These are phyloP conservation scores for Psettodes erumei DNA, from an alignment of 2,113 vertebrate species.

Conservation along the genomic window DNA sequence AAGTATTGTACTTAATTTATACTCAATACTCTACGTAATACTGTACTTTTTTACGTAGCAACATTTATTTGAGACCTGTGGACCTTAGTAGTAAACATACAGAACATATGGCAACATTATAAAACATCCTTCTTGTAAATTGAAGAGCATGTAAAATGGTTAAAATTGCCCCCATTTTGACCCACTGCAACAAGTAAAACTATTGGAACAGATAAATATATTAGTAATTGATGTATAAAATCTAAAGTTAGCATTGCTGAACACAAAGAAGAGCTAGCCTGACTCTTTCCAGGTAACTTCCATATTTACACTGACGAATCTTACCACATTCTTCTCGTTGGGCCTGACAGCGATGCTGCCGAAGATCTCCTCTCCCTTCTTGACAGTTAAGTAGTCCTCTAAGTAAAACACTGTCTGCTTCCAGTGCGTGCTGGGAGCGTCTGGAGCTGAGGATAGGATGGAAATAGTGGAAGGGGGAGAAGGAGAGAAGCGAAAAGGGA, in stretches of 20 bases:
- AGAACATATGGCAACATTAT: background rate
- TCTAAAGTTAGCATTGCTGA: no score
- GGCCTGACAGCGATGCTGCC: slow-evolving; percentile 94
- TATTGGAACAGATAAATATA: no score
- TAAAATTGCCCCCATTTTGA: no score
- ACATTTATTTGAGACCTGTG: background rate
- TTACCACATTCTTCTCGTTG: slow-evolving; percentile 97
- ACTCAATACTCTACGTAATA: background rate
- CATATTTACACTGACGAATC: no score
- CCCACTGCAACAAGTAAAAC: no score
- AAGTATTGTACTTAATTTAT: no score
- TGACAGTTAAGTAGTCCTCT: slow-evolving; percentile 96
- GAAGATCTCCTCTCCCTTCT: slow-evolving; percentile 95
- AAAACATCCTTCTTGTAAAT: no score
- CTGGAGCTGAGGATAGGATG: slow-evolving; percentile 85
- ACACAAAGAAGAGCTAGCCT: no score
- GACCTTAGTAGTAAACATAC: background rate
- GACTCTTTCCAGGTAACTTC: no score
- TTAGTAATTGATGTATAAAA: no score
- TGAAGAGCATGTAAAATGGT: no score
- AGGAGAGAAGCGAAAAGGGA: background rate
- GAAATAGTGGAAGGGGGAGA: background rate
- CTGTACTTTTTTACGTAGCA: background rate
- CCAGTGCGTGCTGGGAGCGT: slow-evolving; percentile 97
- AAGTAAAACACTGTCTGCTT: slow-evolving; percentile 98